Percentiles rank a stretch among this genome's conserved stretches.
Conservation (phyloP, 2,797 vertebrate species). For the Sebastes itinus region DNA sequence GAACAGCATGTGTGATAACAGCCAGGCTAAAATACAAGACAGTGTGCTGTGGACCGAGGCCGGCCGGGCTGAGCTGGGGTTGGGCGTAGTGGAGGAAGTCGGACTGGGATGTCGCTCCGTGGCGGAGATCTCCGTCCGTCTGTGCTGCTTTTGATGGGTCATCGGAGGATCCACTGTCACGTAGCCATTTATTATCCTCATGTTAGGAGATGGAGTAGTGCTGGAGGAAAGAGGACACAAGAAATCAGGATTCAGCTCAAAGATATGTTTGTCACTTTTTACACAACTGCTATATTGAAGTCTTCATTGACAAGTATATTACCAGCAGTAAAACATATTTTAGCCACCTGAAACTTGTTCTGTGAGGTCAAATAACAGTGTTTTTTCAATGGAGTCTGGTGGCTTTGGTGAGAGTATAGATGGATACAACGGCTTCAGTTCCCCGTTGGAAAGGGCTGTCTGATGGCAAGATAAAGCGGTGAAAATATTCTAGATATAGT, state of each 20-base stretch:
- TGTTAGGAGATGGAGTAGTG: slow-evolving; percentile 86
- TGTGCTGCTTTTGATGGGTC: slow-evolving; percentile 84
- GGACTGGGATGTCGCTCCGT: slow-evolving; percentile 16
- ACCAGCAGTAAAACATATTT: not conserved
- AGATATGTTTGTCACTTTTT: too few relatives aligned
- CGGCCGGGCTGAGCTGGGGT: slow-evolving; percentile 61
- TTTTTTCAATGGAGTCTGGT: too few relatives aligned
- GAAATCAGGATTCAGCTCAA: not conserved
- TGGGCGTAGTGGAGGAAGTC: slow-evolving; percentile 37
- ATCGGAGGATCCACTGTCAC: slow-evolving; percentile 86
- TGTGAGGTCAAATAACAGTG: too few relatives aligned
- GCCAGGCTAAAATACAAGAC: slow-evolving; percentile 66
- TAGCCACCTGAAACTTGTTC: too few relatives aligned
- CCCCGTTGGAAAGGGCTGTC: too few relatives aligned
- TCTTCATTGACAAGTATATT: not conserved
- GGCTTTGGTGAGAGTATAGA: too few relatives aligned
- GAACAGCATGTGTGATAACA: slow-evolving; percentile 74
- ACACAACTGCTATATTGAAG: too few relatives aligned
- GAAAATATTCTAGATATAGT: too few relatives aligned
- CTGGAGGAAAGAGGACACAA: slow-evolving; percentile 55
- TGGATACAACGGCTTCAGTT: too few relatives aligned
- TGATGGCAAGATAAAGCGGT: too few relatives aligned
- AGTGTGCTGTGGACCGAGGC: slow-evolving; percentile 55
- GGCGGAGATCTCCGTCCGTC: slow-evolving; percentile 33
- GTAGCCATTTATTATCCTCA: slow-evolving; percentile 88